Base-by-base conservation (phyloP, 2,113 vertebrate genomes). In the Marmota flaviventris region DNA sequence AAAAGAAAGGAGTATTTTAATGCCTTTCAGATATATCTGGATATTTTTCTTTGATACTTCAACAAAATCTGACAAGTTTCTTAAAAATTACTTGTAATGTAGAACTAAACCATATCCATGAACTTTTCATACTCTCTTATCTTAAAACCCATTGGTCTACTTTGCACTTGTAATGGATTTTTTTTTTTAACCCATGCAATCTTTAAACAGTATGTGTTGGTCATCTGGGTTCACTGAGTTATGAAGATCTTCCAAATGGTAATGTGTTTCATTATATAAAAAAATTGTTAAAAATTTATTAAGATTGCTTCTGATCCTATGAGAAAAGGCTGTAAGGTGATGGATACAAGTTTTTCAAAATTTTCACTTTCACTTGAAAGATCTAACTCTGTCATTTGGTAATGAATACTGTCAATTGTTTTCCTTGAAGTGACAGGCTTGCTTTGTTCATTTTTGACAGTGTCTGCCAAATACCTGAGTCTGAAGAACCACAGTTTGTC, bases 1-100 rank as follows among this genome's bases (percentile, higher is more conserved):
- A 91, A 93, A 87, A 65, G 67, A 48, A 79, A 92, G 42, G 39
- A 69, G n/a, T 18, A 70, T 87, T 82, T 75, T 88, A 91, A 69
- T 20, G n/a, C 18, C 9, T 69, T 91, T 61, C 77, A 72, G 67
- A 78, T 81, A 88, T 70, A 25, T 88, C 2, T 45, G 81, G 9
- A 39, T 73, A 51, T 65, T 65, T 76, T 89, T 75, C 61, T 91
- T 76, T 39, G n/a, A 69, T 77, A 58, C 6, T 86, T 45, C 11
- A 75, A 58, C 51, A 86, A 70, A 92, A 86, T 34, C 32, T 87
- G 76, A 81, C 39, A 84, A 58, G 63, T 73, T 86, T 70, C 67
- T 76, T 79, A 53, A 91, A 88, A 70, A 22, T 84, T 34, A 89
- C 53, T 70, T 83, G 25, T 24, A 84, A 56, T 82, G 22, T 51